Conservation (phyloP, 2,113 vertebrate genomes). For the Poeciliopsis turrubarensis region DNA sequence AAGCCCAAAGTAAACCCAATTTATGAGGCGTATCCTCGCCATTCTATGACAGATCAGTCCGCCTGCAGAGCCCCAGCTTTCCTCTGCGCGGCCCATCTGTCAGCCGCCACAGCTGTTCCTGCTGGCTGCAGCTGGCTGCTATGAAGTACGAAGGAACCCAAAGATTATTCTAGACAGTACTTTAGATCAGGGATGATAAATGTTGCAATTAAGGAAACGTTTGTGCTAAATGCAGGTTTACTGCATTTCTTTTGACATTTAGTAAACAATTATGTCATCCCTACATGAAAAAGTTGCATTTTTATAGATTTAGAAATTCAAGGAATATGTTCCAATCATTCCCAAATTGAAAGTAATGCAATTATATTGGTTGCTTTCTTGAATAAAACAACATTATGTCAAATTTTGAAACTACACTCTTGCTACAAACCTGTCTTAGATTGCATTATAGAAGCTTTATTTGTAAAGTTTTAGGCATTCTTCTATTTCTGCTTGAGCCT, state of each 20-base stretch:
- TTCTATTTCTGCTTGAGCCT: conserved; percentile 13
- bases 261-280: no score
- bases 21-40: conserved; percentile 32
- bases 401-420: not conserved
- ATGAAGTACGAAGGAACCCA: conserved; percentile 25
- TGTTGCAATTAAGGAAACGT: not conserved
- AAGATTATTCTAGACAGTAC: conserved; percentile 14
- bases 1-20: conserved; percentile 43
- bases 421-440: not conserved
- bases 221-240: not conserved
- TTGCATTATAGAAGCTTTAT: not conserved
- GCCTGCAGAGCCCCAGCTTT: conserved; percentile 31
- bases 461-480: not conserved
- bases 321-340: not conserved
- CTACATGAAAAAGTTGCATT: not conserved
- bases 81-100: conserved; percentile 42
- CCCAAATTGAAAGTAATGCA: not conserved
- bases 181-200: not conserved
- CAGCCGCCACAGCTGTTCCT: conserved; percentile 53
- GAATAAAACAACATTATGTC: not conserved
- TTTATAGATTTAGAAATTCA: not conserved
- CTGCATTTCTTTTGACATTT: no score
- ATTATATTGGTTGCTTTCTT: not conserved
- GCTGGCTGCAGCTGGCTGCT: conserved; percentile 56
- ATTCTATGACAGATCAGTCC: conserved; percentile 49